A percentile compares a stretch with the other conserved stretches of the same genome.
These are phyloP conservation scores for Leptestheria dahalacensis DNA, from an alignment of 1,140 invertebrate species.

Conservation along the genomic window DNA sequence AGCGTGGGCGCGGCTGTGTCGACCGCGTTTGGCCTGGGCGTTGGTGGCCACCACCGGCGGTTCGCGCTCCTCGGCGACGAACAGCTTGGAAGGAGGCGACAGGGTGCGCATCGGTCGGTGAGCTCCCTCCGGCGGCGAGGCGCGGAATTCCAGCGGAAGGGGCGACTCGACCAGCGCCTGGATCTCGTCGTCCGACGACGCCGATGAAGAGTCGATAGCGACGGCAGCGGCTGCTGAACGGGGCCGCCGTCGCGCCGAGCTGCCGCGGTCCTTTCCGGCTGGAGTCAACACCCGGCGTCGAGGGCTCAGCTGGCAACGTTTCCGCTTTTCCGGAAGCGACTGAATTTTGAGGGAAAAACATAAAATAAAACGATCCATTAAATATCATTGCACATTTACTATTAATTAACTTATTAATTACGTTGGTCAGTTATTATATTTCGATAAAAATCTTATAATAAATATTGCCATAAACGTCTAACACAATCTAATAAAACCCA, in stretches of 20 bases:
- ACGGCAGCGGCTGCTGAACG: constrained; percentile 16
- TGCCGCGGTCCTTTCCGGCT: constrained; percentile 12
- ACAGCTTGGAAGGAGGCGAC: constrained; percentile 55
- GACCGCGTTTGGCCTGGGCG: constrained; percentile 29
- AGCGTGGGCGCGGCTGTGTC: constrained; percentile 33
- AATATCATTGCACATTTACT: not conserved
- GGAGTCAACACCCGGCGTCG: constrained; percentile 18
- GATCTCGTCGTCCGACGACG: constrained; percentile 47
- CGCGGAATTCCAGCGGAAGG: constrained; percentile 70
- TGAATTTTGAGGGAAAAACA: constrained; percentile 5
- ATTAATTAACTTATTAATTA: constrained; percentile 2
- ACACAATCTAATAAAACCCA: too few relatives aligned
- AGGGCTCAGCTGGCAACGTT: constrained; percentile 53
- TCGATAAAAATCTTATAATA: too few relatives aligned
- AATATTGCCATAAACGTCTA: too few relatives aligned
- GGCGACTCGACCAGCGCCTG: constrained; percentile 43
- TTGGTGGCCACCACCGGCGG: constrained; percentile 21
- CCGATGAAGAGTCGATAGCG: constrained; percentile 20
- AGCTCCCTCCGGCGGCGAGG: constrained; percentile 71
- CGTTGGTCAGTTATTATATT: too few relatives aligned
- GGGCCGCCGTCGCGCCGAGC: not conserved
- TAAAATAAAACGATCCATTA: not conserved
- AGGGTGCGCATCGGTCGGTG: constrained; percentile 53
- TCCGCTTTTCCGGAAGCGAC: constrained; percentile 49
- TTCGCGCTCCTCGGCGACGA: constrained; percentile 27